phyloP scores from a whole-genome alignment of 1,140 invertebrate species.

The Forficula auricularia region DNA sequence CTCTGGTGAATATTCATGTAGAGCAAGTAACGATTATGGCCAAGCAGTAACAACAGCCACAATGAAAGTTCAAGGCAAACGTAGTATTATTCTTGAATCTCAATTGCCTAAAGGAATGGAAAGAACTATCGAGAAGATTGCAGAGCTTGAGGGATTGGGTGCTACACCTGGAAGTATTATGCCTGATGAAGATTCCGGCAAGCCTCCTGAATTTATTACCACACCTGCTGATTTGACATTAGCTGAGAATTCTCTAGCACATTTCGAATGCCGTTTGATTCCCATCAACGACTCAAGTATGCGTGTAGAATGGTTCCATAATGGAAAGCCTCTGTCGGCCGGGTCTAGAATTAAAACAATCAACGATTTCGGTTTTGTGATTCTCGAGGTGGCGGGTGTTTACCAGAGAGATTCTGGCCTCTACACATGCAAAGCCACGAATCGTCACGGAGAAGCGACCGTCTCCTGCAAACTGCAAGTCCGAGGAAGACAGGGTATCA shows the following conservation, averaged over 20 bases:
- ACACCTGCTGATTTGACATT: constrained; percentile 66
- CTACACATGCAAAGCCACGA: constrained; percentile 81
- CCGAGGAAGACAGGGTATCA: constrained; percentile 66
- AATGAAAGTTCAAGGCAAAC: constrained; percentile 71
- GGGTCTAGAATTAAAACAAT: constrained; percentile 80
- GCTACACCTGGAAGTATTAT: constrained; percentile 36
- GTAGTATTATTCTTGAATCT: constrained; percentile 78
- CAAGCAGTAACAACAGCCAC: constrained; percentile 83
- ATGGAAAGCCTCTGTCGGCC: constrained; percentile 72
- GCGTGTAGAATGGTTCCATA: constrained; percentile 92
- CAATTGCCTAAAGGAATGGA: constrained; percentile 85
- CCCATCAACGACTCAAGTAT: constrained; percentile 85
- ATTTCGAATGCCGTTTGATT: constrained; percentile 76
- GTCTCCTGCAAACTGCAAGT: constrained; percentile 73
- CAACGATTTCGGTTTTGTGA: constrained; percentile 86
- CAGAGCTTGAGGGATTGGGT: constrained; percentile 74
- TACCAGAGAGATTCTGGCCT: constrained; percentile 74
- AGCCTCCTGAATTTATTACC: constrained; percentile 82
- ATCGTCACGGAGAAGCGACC: constrained; percentile 73
- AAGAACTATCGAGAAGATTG: constrained; percentile 81
- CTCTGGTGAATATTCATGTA: constrained; percentile 81
- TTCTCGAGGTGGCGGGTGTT: constrained; percentile 73
- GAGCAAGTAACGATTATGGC: constrained; percentile 76
- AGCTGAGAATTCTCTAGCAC: constrained; percentile 75
- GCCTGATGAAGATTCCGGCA: constrained; percentile 67